These are phyloP conservation scores for Sandelia bainsii DNA, from an alignment of 2,797 vertebrate genomes.

Conservation along the genomic window DNA sequence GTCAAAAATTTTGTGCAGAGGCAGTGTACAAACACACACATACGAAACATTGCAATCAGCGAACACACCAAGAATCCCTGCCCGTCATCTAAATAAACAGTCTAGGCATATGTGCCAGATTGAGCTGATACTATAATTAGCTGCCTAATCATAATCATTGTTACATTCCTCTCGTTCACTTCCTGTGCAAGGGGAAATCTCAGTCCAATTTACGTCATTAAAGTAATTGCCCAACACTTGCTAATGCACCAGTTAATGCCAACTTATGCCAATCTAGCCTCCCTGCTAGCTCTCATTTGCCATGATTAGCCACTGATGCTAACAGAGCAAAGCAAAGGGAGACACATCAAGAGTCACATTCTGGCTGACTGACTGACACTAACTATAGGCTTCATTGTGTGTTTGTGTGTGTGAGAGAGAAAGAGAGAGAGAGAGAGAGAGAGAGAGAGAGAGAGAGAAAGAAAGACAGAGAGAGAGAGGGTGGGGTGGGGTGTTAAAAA, in stretches of 20 bases:
- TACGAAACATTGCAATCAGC: conserved; percentile 57
- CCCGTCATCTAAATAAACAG: conserved; percentile 67
- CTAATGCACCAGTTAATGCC: conserved; percentile 77
- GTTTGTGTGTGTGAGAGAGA: no score
- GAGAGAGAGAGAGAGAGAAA: no score
- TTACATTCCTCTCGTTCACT: conserved; percentile 78
- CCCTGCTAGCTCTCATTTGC: conserved; percentile 74
- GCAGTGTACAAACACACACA: not conserved
- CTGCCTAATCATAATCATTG: conserved; percentile 85
- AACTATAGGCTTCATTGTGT: conserved; percentile 8
- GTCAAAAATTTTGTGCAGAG: not conserved
- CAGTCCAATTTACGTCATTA: conserved; percentile 80
- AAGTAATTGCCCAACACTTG: conserved; percentile 83
- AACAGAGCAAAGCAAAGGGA: conserved; percentile 58
- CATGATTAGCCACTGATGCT: conserved; percentile 77
- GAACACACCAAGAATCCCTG: conserved; percentile 60
- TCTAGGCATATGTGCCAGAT: conserved; percentile 70
- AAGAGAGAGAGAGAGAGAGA: no score
- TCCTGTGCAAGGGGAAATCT: conserved; percentile 80
- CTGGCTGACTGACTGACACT: conserved; percentile 8
- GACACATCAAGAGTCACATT: conserved; percentile 37
- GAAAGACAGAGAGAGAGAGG: no score
- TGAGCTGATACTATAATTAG: conserved; percentile 84
- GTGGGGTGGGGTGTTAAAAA: no score
- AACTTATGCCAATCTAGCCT: conserved; percentile 78